Evolutionary conservation across 2,888 invertebrate species (phyloP).

Genomic region (Erannis defoliaria): DNA sequence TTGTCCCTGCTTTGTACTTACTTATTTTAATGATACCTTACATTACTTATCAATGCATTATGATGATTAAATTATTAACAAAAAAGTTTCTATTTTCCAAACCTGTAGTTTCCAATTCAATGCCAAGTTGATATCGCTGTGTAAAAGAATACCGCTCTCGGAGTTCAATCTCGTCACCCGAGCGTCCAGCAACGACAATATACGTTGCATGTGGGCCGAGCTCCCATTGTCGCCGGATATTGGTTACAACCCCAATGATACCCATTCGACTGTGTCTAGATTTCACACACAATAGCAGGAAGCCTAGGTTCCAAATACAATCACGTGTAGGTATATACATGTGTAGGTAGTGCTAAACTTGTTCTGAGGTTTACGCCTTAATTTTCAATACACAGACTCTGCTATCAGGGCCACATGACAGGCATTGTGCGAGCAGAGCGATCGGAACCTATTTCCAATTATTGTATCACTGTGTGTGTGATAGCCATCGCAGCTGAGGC

Average conservation of each 20-base stretch:
- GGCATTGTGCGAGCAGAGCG: neutral
- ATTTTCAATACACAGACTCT: neutral
- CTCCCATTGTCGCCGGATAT: constrained; percentile 2
- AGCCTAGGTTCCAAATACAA: too few relatives aligned
- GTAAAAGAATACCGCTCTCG: neutral
- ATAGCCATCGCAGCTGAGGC: too few relatives aligned
- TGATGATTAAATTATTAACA: too few relatives aligned
- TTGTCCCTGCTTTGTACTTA: too few relatives aligned
- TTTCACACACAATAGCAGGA: neutral
- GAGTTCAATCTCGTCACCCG: too few relatives aligned
- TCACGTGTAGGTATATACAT: too few relatives aligned
- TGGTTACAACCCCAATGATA: constrained; percentile 3
- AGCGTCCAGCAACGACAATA: neutral
- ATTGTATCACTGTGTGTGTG: constrained; percentile 15
- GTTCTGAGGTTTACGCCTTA: neutral
- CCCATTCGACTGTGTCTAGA: neutral
- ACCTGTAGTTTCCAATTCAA: neutral
- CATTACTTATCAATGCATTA: too few relatives aligned
- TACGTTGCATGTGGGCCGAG: neutral
- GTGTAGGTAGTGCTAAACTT: too few relatives aligned
- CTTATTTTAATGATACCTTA: too few relatives aligned
- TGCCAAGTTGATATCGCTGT: neutral
- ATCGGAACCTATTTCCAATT: constrained; percentile 8
- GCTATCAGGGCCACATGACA: neutral
- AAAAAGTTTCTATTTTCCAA: too few relatives aligned